Evolutionary conservation across 1,140 invertebrate genomes (phyloP).

Genomic region (Odontomachus brunneus): DNA sequence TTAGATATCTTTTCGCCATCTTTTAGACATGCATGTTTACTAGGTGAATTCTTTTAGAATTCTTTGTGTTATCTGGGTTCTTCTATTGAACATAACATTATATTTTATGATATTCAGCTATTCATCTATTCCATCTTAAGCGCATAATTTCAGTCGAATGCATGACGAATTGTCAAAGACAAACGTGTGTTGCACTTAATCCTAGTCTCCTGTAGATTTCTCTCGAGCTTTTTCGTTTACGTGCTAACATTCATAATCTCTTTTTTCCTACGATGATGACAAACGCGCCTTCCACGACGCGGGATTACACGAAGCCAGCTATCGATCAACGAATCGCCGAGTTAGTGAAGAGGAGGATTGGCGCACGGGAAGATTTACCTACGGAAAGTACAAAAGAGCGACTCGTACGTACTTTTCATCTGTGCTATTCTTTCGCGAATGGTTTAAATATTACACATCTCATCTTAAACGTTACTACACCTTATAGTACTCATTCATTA

Average conservation of each 20-base stretch:
- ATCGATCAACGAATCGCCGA: conserved; percentile 76
- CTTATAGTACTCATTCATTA: not conserved
- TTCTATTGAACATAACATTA: too few species aligned
- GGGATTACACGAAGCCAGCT: conserved; percentile 78
- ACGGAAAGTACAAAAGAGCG: conserved; percentile 72
- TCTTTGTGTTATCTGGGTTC: too few species aligned
- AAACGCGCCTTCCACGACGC: conserved; percentile 53
- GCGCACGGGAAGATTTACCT: conserved; percentile 59
- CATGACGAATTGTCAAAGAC: conserved; percentile 27
- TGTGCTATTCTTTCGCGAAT: not conserved
- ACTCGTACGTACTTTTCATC: conserved; percentile 67
- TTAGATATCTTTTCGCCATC: too few species aligned
- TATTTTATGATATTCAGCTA: too few species aligned
- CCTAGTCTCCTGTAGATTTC: not conserved
- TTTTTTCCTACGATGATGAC: conserved; percentile 58
- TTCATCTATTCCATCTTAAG: not conserved
- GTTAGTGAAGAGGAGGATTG: conserved; percentile 75
- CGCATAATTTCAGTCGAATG: conserved; percentile 23
- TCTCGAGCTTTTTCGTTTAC: not conserved
- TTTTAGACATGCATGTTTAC: too few species aligned
- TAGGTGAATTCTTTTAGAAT: too few species aligned
- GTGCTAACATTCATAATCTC: not conserved
- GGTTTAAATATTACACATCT: not conserved
- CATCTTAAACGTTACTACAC: not conserved
- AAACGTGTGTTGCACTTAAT: not conserved